phyloP scores from a whole-genome alignment of 2,888 invertebrate species.

The Patella depressa region DNA sequence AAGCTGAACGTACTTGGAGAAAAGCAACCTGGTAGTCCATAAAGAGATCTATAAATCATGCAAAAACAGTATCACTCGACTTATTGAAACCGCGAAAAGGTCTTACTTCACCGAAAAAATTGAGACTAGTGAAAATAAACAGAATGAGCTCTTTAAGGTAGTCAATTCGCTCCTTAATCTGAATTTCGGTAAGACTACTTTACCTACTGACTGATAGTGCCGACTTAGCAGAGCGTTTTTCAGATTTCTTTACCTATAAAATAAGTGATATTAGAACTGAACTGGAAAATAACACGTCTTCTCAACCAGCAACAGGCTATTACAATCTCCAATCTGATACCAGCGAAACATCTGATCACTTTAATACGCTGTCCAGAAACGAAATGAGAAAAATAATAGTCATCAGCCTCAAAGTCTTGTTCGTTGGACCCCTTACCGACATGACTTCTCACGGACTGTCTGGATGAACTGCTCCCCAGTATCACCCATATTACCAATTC shows the following conservation, averaged over 20 bases:
- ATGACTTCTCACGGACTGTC: background rate
- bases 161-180: background rate
- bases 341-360: background rate
- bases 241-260: background rate
- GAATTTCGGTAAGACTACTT: constrained; percentile 16
- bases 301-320: no score
- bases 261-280: background rate
- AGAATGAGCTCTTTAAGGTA: background rate
- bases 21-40: background rate
- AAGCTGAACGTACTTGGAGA: background rate
- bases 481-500: background rate
- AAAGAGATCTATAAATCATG: background rate
- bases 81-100: background rate
- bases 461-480: background rate
- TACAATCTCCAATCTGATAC: no score
- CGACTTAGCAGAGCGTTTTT: background rate
- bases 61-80: background rate
- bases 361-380: background rate
- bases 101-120: background rate
- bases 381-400: background rate
- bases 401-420: background rate
- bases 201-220: background rate
- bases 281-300: background rate
- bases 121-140: background rate
- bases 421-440: background rate